Percentiles rank a stretch among this genome's conserved stretches.
These are phyloP conservation scores for Drosophila prolongata DNA, from an alignment of 2,888 invertebrate genomes.

Conservation along the genomic window DNA sequence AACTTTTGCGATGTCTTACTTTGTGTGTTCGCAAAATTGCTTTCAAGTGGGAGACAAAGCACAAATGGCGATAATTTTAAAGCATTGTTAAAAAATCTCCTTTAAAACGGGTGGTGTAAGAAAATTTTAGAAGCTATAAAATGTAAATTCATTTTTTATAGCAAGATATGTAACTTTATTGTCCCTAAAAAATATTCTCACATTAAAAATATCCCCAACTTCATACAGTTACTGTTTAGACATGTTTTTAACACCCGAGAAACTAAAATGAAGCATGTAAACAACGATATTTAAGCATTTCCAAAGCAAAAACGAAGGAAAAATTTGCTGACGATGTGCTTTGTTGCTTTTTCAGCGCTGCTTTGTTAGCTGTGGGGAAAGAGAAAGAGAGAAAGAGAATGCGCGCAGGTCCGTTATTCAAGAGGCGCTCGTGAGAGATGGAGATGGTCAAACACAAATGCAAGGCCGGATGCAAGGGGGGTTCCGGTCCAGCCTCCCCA, in stretches of 20 bases:
- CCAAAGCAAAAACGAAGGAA: constrained; percentile 20
- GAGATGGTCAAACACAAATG: not conserved
- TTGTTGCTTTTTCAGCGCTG: constrained; percentile 21
- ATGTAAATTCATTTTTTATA: not conserved
- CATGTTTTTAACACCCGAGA: not conserved
- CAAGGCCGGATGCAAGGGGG: not conserved
- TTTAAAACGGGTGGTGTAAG: too few species aligned
- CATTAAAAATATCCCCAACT: too few species aligned
- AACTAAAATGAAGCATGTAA: not conserved
- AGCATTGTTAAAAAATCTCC: not conserved
- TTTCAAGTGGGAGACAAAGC: constrained; percentile 9
- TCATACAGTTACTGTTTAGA: not conserved
- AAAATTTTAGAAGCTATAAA: not conserved
- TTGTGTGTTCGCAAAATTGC: not conserved
- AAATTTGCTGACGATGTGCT: constrained; percentile 24
- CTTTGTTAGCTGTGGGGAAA: not conserved
- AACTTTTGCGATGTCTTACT: too few species aligned
- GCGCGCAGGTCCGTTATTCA: constrained; percentile 32
- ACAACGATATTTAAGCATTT: constrained; percentile 12
- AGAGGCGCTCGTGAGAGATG: constrained; percentile 2
- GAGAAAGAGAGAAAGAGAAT: not conserved
- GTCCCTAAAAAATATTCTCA: too few species aligned
- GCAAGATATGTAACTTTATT: not conserved
- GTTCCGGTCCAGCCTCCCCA: too few species aligned
- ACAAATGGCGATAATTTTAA: not conserved